These are phyloP conservation scores for Pelagia noctiluca DNA, from an alignment of 30 jellyfish, hydroid and myxozoan species.

Conservation along the genomic window DNA sequence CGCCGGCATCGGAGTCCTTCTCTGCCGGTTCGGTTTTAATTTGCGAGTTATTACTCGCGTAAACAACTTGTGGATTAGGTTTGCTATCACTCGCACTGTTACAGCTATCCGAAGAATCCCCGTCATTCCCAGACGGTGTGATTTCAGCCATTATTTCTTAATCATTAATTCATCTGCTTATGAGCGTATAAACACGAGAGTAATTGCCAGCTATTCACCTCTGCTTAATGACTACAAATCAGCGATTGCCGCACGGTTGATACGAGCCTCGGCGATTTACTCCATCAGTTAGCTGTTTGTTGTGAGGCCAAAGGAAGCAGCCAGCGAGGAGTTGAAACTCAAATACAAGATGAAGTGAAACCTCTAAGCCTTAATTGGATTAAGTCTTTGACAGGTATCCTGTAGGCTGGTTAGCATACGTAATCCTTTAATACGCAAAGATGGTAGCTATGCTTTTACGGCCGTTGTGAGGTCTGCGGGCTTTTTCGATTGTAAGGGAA, in stretches of 20 bases:
- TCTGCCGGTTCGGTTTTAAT: conserved; percentile 71
- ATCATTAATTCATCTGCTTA: conserved; percentile 6
- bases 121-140: conserved; percentile 17
- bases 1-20: conserved; percentile 32
- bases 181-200: not conserved
- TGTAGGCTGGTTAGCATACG: conserved; percentile 83
- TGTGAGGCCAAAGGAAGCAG: conserved; percentile 73
- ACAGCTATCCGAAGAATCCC: not conserved
- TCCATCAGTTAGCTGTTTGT: conserved; percentile 50
- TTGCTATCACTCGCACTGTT: conserved; percentile 39
- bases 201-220: no score
- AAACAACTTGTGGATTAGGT: conserved; percentile 68
- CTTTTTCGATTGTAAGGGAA: conserved; percentile 82
- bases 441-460: conserved; percentile 82
- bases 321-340: conserved; percentile 75
- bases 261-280: no score
- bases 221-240: no score
- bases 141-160: conserved; percentile 3
- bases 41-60: conserved; percentile 36
- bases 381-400: conserved; percentile 85
- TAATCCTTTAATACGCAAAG: conserved; percentile 81
- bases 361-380: conserved; percentile 84
- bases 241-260: no score
- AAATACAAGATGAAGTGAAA: conserved; percentile 78
- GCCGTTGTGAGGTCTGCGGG: conserved; percentile 92